These are phyloP conservation scores for Orgyia antiqua DNA, from an alignment of 2,888 invertebrate species.

Conservation along the genomic window DNA sequence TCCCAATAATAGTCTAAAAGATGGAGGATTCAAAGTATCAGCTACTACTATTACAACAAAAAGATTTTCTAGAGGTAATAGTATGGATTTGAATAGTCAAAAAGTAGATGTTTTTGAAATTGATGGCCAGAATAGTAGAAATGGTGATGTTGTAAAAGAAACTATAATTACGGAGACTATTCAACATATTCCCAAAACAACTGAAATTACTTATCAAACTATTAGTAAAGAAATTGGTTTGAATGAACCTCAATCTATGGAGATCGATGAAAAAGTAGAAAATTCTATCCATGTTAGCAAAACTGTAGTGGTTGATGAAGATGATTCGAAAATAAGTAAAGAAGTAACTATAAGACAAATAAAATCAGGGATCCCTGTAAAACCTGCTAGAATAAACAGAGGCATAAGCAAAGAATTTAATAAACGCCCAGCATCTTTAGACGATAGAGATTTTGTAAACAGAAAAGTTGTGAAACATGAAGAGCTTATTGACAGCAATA, in stretches of 20 bases:
- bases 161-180: conserved; percentile 1
- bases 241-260: conserved; percentile 4
- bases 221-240: conserved; percentile 16
- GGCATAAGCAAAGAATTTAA: conserved; percentile 16
- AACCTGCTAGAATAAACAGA: conserved; percentile 14
- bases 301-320: conserved; percentile 2
- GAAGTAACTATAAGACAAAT: conserved; percentile 10
- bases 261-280: conserved; percentile 6
- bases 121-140: conserved; percentile 2
- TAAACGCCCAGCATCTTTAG: conserved; percentile 5
- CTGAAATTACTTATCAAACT: conserved; percentile 19
- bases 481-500: conserved; percentile 2
- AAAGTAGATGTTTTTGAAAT: conserved; percentile 3
- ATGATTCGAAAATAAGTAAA: conserved; percentile 4
- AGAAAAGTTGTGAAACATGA: conserved; percentile 3
- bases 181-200: conserved; percentile 13
- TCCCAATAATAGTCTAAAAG: conserved; percentile 8
- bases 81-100: conserved; percentile 9
- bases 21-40: conserved; percentile 22
- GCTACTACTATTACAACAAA: conserved; percentile 18
- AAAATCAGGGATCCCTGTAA: conserved; percentile 13
- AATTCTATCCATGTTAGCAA: not conserved
- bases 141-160: conserved; percentile 1
- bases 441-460: conserved; percentile 4
- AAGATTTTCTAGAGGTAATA: conserved; percentile 14